Conservation (phyloP, 2,113 vertebrate genomes). For the Vimba vimba region DNA sequence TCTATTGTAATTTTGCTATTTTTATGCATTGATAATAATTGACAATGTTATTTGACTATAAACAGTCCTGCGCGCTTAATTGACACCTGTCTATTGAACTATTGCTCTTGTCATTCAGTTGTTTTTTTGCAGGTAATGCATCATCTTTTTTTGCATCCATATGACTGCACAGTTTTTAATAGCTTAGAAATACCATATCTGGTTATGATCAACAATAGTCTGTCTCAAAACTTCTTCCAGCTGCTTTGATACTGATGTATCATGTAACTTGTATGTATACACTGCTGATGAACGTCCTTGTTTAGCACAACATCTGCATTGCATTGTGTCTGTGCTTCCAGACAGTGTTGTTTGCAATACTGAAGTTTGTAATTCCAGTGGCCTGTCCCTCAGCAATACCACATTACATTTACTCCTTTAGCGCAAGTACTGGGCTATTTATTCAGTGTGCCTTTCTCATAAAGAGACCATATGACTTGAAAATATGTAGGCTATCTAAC, state of each 20-base stretch:
- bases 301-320: not conserved
- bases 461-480: not conserved
- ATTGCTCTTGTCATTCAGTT: not conserved
- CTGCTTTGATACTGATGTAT: not conserved
- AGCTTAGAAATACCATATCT: not conserved
- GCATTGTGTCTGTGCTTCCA: not conserved
- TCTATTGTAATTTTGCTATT: not conserved
- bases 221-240: constrained; percentile 14
- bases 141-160: not conserved
- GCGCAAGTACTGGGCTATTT: not conserved
- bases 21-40: not conserved
- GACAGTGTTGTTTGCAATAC: not conserved
- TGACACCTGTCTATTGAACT: constrained; percentile 22
- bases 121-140: not conserved
- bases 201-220: not conserved
- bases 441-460: not conserved
- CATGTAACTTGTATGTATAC: not conserved
- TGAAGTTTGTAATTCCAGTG: constrained; percentile 16
- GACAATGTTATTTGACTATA: not conserved
- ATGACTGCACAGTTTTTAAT: not conserved
- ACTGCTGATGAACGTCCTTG: not conserved
- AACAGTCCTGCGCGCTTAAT: not conserved
- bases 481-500: not conserved
- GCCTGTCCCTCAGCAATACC: not conserved
- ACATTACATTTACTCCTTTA: constrained; percentile 8